Percentiles rank a stretch among this genome's conserved stretches.
These are phyloP conservation scores for Ectropis grisescens DNA, from an alignment of 1,140 invertebrate species.

Conservation along the genomic window DNA sequence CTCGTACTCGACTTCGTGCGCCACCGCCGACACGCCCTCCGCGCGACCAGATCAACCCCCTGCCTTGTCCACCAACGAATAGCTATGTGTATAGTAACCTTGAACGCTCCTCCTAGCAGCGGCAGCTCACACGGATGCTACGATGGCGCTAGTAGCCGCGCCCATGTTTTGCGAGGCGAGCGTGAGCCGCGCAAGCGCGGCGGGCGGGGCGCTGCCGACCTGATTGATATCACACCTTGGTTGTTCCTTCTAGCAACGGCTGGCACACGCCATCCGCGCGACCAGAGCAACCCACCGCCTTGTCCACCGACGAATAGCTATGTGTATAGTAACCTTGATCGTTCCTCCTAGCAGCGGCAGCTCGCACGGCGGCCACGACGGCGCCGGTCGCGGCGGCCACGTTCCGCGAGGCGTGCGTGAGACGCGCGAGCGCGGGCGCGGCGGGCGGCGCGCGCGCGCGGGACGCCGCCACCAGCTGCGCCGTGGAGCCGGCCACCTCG, in stretches of 20 bases:
- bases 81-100: too few species aligned
- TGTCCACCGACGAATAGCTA: too few species aligned
- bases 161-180: slow-evolving; percentile 90
- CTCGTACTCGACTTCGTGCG: slow-evolving; percentile 98
- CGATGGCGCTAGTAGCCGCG: slow-evolving; percentile 89
- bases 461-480: slow-evolving; percentile 96
- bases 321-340: too few species aligned
- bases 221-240: too few species aligned
- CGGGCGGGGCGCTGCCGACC: slow-evolving; percentile 89
- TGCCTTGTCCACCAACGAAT: slow-evolving; percentile 94
- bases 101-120: slow-evolving; percentile 28
- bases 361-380: slow-evolving; percentile 87
- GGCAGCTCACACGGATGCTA: slow-evolving; percentile 82
- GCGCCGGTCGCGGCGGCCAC: slow-evolving; percentile 92
- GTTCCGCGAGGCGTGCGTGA: slow-evolving; percentile 87
- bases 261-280: too few species aligned
- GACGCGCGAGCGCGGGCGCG: slow-evolving; percentile 81
- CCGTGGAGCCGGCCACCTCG: slow-evolving; percentile 96
- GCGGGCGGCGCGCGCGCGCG: slow-evolving; percentile 90
- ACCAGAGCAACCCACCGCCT: too few species aligned
- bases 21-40: slow-evolving; percentile 94
- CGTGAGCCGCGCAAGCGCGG: slow-evolving; percentile 84
- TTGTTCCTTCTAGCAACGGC: too few species aligned
- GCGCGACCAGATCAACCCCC: slow-evolving; percentile 90
- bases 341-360: slow-evolving; percentile 38